A percentile compares a stretch with the other conserved stretches of the same genome.
Conservation (phyloP, 2,797 vertebrate genomes). For the Mastacembelus armatus region DNA sequence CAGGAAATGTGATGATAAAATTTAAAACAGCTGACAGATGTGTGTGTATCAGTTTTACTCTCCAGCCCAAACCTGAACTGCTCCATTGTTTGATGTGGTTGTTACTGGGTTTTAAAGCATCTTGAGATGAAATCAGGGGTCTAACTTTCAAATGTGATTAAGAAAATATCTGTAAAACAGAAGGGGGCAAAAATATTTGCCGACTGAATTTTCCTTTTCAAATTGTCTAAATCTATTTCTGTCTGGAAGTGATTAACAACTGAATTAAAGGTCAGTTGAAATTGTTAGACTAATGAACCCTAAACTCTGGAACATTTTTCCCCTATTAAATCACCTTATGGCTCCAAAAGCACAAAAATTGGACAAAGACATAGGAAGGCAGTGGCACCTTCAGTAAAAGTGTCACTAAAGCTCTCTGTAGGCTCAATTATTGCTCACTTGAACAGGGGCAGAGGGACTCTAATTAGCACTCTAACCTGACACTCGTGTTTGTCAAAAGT, state of each 20-base stretch:
- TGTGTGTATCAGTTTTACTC: too few species aligned
- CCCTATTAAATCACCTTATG: slow-evolving; percentile 34
- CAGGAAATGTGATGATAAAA: too few species aligned
- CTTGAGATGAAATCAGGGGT: background rate
- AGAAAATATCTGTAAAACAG: background rate
- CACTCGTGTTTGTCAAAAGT: slow-evolving; percentile 51
- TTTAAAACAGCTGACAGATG: too few species aligned
- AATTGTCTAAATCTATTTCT: slow-evolving; percentile 10
- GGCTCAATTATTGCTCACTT: slow-evolving; percentile 68
- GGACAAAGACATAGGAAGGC: slow-evolving; percentile 36
- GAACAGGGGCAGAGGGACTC: slow-evolving; percentile 48
- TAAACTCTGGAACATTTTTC: slow-evolving; percentile 4
- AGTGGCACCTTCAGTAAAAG: slow-evolving; percentile 44
- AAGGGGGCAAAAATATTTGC: background rate
- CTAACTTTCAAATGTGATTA: background rate
- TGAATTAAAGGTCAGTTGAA: slow-evolving; percentile 50
- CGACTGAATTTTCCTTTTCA: background rate
- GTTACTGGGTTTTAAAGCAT: background rate
- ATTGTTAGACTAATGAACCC: slow-evolving; percentile 49
- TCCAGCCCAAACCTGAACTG: too few species aligned
- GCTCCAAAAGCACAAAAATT: slow-evolving; percentile 22
- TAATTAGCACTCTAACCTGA: slow-evolving; percentile 59
- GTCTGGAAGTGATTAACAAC: background rate
- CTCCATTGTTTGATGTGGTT: background rate
- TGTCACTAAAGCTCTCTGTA: slow-evolving; percentile 44